Percentiles rank a stretch among this genome's conserved stretches.
Conservation (phyloP, 2,888 invertebrate species). For the Polydrusus pterygomalis region DNA sequence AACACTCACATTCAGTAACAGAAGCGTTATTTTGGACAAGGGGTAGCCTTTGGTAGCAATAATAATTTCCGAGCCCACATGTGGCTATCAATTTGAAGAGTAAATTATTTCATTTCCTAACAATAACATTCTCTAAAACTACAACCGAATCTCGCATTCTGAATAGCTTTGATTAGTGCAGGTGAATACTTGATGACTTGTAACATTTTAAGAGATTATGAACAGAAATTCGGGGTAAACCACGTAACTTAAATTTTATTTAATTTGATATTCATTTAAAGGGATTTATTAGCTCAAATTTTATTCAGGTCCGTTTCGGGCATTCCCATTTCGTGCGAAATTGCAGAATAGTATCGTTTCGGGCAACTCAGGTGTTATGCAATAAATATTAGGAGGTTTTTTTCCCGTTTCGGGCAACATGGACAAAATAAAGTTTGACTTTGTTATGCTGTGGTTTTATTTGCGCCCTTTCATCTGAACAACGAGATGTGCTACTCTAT, state of each 20-base stretch:
- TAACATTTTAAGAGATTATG: constrained; percentile 54
- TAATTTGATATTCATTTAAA: neutral
- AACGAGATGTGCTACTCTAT: too few species aligned
- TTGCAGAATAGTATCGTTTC: too few species aligned
- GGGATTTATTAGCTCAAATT: constrained; percentile 39
- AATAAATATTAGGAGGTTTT: too few species aligned
- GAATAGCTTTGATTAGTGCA: constrained; percentile 67
- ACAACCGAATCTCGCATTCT: constrained; percentile 63
- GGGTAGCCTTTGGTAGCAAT: constrained; percentile 34
- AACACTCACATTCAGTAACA: constrained; percentile 2
- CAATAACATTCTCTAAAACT: constrained; percentile 64
- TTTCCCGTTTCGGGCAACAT: too few species aligned
- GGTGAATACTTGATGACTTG: constrained; percentile 69
- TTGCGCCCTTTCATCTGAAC: too few species aligned
- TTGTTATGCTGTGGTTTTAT: too few species aligned
- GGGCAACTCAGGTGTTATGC: too few species aligned
- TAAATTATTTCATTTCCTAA: constrained; percentile 65
- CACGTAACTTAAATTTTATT: neutral
- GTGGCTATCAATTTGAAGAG: constrained; percentile 67
- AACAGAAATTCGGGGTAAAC: constrained; percentile 8
- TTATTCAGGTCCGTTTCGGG: too few species aligned
- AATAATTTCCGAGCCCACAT: constrained; percentile 37
- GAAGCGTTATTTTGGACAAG: constrained; percentile 25
- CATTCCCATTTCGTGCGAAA: too few species aligned
- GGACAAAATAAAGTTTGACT: too few species aligned